Conservation (phyloP, 2,888 invertebrate genomes). For the Chirona hameri region DNA sequence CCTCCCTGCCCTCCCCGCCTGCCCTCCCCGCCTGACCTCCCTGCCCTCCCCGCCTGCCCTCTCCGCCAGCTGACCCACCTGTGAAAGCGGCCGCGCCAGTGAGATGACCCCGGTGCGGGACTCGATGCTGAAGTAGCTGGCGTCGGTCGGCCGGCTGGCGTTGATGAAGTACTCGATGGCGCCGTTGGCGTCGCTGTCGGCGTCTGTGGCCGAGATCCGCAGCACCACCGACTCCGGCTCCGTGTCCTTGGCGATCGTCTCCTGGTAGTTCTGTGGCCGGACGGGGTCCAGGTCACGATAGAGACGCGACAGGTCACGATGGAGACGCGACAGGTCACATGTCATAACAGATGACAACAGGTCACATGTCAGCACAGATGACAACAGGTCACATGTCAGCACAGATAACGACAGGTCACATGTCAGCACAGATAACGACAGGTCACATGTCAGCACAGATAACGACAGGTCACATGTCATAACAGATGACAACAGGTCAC, state of each 20-base stretch:
- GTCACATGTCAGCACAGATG: background rate
- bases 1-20: too few species aligned
- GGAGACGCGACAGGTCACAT: too few species aligned
- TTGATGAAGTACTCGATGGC: conserved; percentile 65
- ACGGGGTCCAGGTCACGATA: background rate
- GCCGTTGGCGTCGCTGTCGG: conserved; percentile 90
- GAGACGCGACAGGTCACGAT: background rate
- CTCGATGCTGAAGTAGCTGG: conserved; percentile 74
- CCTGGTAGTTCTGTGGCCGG: conserved; percentile 56
- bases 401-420: background rate
- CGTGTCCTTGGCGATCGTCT: conserved; percentile 78
- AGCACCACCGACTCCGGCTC: conserved; percentile 69
- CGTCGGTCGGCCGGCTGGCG: conserved; percentile 46
- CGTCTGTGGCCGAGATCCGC: conserved; percentile 89
- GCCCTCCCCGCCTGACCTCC: too few species aligned
- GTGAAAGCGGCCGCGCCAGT: conserved; percentile 55
- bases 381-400: too few species aligned
- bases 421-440: background rate
- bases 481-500: too few species aligned
- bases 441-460: too few species aligned
- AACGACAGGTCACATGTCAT: too few species aligned
- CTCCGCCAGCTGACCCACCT: conserved; percentile 36
- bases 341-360: background rate
- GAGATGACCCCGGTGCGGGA: conserved; percentile 77
- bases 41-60: too few species aligned